Base-by-base conservation (phyloP, 2,113 vertebrate species). In the Himantopus leucocephalus region DNA sequence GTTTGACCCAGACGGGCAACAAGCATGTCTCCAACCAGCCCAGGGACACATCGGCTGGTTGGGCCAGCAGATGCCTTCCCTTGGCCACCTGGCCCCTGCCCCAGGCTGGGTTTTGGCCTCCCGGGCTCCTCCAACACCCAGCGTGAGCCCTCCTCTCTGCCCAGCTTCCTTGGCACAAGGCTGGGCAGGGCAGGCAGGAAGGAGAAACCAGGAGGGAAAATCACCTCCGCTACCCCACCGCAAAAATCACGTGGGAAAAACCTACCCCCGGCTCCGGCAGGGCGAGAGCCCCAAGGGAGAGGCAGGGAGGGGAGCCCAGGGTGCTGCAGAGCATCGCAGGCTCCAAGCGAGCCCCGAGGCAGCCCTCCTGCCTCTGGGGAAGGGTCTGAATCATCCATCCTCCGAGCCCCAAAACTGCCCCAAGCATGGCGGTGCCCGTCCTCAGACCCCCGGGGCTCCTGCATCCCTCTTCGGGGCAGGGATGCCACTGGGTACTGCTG, bases 161-260 rank as follows among this genome's bases (percentile, higher is more conserved):
- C 29, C 53, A 9, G 16, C 34, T 27, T 14, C n/a, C 30, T 35
- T 3, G 2, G 50, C 12, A 12, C 0, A 2, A 9, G 22, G 30
- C 66, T 27, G 78, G 30, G n/a, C 60, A 68, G 23, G 29, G 63
- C 13, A 18, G 48, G 48, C 37, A 15, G 34, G 45, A 4, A 70
- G 12, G 24, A 79, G 66, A 68, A 68, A 34, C 20, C 29, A 9
- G 43, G 60, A 60, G 22, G 6, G 12, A 10, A 45, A 70, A 92
- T 21, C 26, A 24, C 3, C 16, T 70, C 63, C 1, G 3, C 63
- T 43, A 8, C 18, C 24, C 29, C 0, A 0, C 32, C 3, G 22
- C 47, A n/a, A 77, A 41, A 78, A 14, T 29, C 62, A 1, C 1
- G 4, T 2, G 43, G 71, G 29, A n/a, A 62, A 55, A 81, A 34